A percentile compares a stretch with the other conserved stretches of the same genome.
Conservation (phyloP, 2,888 invertebrate genomes). For the Diadegma fenestrale region DNA sequence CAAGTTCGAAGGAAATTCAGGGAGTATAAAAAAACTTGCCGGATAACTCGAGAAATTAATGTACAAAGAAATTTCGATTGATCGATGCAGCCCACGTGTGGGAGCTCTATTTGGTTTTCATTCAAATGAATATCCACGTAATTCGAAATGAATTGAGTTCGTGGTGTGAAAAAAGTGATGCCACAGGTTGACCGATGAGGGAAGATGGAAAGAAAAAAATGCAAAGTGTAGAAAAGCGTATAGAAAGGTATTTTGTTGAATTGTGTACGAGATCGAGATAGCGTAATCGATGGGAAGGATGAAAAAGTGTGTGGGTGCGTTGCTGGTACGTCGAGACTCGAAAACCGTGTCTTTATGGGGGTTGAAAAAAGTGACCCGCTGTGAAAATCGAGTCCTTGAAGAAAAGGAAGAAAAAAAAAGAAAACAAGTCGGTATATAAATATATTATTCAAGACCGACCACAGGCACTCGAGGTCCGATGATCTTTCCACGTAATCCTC, state of each 20-base stretch:
- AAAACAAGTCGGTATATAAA: slow-evolving; percentile 13
- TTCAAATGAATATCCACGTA: slow-evolving; percentile 14
- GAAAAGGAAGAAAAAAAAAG: background rate
- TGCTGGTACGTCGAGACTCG: slow-evolving; percentile 28
- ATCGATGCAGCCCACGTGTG: slow-evolving; percentile 21
- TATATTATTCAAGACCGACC: slow-evolving; percentile 36
- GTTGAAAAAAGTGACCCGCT: slow-evolving; percentile 65
- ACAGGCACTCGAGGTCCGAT: slow-evolving; percentile 8
- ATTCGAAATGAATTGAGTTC: slow-evolving; percentile 55
- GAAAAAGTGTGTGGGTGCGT: slow-evolving; percentile 27
- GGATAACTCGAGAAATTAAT: slow-evolving; percentile 20
- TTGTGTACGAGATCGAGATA: slow-evolving; percentile 63
- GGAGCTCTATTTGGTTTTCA: background rate
- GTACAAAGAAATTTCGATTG: background rate
- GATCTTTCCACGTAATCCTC: slow-evolving; percentile 67
- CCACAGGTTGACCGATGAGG: slow-evolving; percentile 30
- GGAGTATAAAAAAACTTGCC: background rate
- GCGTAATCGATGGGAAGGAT: slow-evolving; percentile 56
- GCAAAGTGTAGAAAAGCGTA: slow-evolving; percentile 17
- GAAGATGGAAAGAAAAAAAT: background rate
- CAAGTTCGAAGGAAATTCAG: background rate
- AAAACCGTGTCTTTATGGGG: slow-evolving; percentile 61
- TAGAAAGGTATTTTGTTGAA: slow-evolving; percentile 38
- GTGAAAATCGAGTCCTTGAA: slow-evolving; percentile 56
- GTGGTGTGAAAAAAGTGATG: slow-evolving; percentile 21